Base-by-base conservation (phyloP, 1,140 invertebrate species). In the Formica exsecta region DNA sequence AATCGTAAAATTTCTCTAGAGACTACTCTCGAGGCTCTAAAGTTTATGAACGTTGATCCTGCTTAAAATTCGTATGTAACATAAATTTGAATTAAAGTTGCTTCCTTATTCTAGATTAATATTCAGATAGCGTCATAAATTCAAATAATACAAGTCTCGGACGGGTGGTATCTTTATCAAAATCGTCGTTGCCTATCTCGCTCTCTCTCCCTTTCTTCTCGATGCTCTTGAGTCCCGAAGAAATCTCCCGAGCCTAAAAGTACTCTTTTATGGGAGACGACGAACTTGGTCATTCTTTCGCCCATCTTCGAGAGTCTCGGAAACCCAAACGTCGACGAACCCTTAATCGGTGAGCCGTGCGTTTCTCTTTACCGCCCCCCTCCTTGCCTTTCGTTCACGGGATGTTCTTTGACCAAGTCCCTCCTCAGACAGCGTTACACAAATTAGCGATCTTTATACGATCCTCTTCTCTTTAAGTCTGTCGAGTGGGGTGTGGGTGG, bases 401-500 rank as follows among this genome's bases (percentile, higher is more conserved):
- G 65, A 81, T 29, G 38, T 59, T 79, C 61, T 44, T 85, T 61
- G 13, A n/a, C 54, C 71, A 62, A 81, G 84, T 25, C 66, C 66
- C 57, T 76, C 6, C n/a, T 88, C 71, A 73, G 73, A 59, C 64
- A 71, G 84, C 84, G 86, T 91, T 88, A 90, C 68, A 88, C 85
- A 90, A 93, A 93, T 93, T 92, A 92, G 90, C 89, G 80, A 91
- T 71, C 71, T 91, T 91, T 88, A 91, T 91, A 91, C 90, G 88
- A 75, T 74, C 64, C 85, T 86, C 77, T 94, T 94, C 87, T 87
- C 94, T 94, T 94, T 94, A 94, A 94, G 93, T 91, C 92, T 93
- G 90, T 86, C 70, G 68, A 32, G 83, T 65, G 41, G 19, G 59
- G 32, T 32, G 71, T 36, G 36, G 51, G 68, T 25, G 62, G 84